phyloP scores from a whole-genome alignment of 1,140 invertebrate genomes.

The Bilobella aurantiaca region DNA sequence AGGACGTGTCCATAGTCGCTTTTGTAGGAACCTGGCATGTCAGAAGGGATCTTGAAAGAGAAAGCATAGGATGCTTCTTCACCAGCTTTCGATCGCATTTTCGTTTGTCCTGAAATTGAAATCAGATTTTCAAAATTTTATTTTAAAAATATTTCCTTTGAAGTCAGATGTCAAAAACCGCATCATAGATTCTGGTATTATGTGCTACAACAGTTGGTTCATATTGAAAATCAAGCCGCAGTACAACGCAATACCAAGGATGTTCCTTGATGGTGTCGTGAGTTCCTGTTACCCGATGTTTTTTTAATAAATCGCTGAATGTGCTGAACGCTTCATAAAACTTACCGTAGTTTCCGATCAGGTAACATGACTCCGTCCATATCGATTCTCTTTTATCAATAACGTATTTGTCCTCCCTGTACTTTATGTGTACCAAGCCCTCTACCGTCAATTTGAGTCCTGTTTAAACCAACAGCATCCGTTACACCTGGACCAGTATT shows the following conservation, averaged over 20 bases:
- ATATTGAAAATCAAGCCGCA: no score
- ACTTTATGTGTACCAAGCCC: background rate
- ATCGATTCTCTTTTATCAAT: background rate
- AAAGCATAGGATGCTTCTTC: background rate
- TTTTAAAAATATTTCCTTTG: background rate
- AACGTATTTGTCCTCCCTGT: background rate
- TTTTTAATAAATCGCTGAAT: no score
- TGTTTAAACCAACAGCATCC: no score
- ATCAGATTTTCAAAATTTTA: background rate
- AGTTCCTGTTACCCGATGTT: no score
- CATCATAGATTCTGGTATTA: no score
- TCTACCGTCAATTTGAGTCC: background rate
- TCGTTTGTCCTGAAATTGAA: background rate
- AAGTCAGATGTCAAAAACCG: background rate
- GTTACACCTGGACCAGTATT: no score
- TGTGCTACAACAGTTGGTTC: no score
- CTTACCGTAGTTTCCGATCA: background rate
- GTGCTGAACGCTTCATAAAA: no score
- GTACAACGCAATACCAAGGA: no score
- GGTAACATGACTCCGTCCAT: background rate
- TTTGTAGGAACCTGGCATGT: conserved; percentile 1
- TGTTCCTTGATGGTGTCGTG: no score
- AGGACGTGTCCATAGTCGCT: background rate
- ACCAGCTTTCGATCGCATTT: background rate
- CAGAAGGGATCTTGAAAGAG: background rate